These are phyloP conservation scores for Glossosoma conforme DNA, from an alignment of 1,140 invertebrate species.

Conservation along the genomic window DNA sequence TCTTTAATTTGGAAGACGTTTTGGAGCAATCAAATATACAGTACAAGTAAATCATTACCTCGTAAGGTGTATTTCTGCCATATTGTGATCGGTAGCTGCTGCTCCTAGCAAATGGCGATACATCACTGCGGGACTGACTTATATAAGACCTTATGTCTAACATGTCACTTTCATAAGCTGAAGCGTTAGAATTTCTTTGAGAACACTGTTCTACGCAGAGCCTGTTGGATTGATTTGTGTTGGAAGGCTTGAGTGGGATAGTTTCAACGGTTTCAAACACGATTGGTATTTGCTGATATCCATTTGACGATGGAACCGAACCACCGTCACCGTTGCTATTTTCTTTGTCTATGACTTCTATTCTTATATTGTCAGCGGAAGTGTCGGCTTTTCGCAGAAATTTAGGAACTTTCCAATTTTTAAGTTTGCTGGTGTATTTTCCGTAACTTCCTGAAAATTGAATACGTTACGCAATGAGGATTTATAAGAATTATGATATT, in stretches of 20 bases:
- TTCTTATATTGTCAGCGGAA: slow-evolving; percentile 28
- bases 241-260: slow-evolving; percentile 32
- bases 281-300: slow-evolving; percentile 58
- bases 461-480: neutral
- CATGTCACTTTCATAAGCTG: slow-evolving; percentile 49
- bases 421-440: slow-evolving; percentile 55
- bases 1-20: too few species aligned
- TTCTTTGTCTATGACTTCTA: slow-evolving; percentile 36
- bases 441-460: slow-evolving; percentile 51
- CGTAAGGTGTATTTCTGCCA: slow-evolving; percentile 46
- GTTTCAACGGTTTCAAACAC: slow-evolving; percentile 56
- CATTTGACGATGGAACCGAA: slow-evolving; percentile 40
- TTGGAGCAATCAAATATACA: neutral
- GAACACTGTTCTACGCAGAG: slow-evolving; percentile 16
- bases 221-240: slow-evolving; percentile 5
- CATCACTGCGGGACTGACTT: slow-evolving; percentile 62
- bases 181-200: slow-evolving; percentile 23
- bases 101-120: slow-evolving; percentile 56
- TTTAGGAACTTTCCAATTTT: slow-evolving; percentile 59
- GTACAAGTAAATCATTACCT: slow-evolving; percentile 13
- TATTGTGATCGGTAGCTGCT: slow-evolving; percentile 61
- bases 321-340: slow-evolving; percentile 35
- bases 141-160: slow-evolving; percentile 64
- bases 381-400: slow-evolving; percentile 55
- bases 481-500: neutral